Evolutionary conservation across 2,888 invertebrate species (phyloP).

Genomic region (Nycteola revayana): DNA sequence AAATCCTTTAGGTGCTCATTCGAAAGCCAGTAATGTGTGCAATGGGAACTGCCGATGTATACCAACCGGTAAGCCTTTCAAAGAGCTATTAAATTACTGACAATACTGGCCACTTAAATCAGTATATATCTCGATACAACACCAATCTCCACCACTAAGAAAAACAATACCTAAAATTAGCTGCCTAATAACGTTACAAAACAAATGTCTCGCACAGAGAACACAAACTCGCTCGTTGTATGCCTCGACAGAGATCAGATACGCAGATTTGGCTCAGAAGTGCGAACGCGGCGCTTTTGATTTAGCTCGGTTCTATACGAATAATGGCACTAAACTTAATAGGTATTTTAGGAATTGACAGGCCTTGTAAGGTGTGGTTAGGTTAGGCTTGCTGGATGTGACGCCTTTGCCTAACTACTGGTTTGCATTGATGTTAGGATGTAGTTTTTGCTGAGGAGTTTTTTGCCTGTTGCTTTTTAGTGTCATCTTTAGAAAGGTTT

Average conservation of each 20-base stretch:
- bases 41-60: too few species aligned
- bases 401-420: constrained; percentile 12
- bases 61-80: too few species aligned
- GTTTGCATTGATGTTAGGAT: constrained; percentile 25
- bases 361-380: constrained; percentile 25
- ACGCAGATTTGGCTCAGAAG: constrained; percentile 58
- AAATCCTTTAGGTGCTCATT: too few species aligned
- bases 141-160: too few species aligned
- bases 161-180: too few species aligned
- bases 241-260: constrained; percentile 63
- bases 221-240: constrained; percentile 30
- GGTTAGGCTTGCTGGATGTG: constrained; percentile 19
- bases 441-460: too few species aligned
- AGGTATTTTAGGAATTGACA: constrained; percentile 31
- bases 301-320: constrained; percentile 51
- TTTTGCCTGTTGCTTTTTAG: too few species aligned
- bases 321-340: constrained; percentile 40
- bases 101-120: too few species aligned
- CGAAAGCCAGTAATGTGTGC: too few species aligned
- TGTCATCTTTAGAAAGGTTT: too few species aligned
- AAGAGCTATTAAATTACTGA: too few species aligned
- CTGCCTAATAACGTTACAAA: constrained; percentile 8
- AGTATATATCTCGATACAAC: too few species aligned
- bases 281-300: constrained; percentile 68
- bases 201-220: constrained; percentile 25